These are phyloP conservation scores for Parnassius glacialis DNA, from an alignment of 2,888 invertebrate species.

Conservation along the genomic window DNA sequence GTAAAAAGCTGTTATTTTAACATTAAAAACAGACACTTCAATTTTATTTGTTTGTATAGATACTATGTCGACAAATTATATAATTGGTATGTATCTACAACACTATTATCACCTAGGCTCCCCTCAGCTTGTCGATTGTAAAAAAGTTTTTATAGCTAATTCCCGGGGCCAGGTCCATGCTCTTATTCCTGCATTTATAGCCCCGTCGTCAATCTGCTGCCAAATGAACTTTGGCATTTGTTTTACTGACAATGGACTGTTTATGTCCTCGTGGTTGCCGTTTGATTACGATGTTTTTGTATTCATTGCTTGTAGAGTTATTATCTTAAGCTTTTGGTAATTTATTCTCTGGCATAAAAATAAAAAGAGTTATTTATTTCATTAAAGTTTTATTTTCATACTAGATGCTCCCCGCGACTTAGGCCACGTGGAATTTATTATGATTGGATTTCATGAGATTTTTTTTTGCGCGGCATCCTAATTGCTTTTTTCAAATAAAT, in stretches of 20 bases:
- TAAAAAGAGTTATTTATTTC: too few species aligned
- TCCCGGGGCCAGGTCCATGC: conserved; percentile 37
- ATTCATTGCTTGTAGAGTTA: conserved; percentile 26
- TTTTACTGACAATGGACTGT: conserved; percentile 57
- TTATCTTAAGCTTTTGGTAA: conserved; percentile 13
- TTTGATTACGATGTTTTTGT: conserved; percentile 39
- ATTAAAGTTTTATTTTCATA: too few species aligned
- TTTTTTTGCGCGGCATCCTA: too few species aligned
- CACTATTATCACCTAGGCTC: conserved; percentile 29
- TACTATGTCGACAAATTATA: conserved; percentile 7
- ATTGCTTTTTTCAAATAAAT: too few species aligned
- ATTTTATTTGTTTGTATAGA: too few species aligned
- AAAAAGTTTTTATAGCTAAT: conserved; percentile 79
- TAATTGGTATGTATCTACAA: conserved; percentile 13
- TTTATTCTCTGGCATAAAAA: neutral
- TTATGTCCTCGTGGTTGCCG: conserved; percentile 40
- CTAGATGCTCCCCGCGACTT: too few species aligned
- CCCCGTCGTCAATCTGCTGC: conserved; percentile 56
- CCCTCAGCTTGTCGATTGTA: conserved; percentile 57
- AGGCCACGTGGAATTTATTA: too few species aligned
- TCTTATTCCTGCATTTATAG: conserved; percentile 36
- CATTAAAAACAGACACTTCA: too few species aligned
- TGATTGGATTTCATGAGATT: too few species aligned
- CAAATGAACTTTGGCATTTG: conserved; percentile 60
- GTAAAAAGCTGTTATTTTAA: too few species aligned